Base-by-base conservation (phyloP, 2,888 invertebrate species). In the Eutolmus rufibarbis region DNA sequence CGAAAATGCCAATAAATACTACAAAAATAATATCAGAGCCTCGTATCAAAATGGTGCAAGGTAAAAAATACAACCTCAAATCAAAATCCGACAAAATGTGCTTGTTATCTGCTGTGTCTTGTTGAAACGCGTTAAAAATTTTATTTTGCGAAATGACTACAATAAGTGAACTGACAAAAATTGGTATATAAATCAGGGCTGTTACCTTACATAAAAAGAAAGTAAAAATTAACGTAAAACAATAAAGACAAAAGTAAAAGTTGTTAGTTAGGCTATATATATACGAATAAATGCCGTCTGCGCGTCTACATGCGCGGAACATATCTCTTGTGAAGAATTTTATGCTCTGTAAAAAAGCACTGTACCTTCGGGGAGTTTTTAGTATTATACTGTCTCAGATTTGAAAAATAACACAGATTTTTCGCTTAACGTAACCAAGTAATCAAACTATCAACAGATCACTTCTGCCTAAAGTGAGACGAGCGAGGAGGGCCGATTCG, bases 181-280 rank as follows among this genome's bases (percentile, higher is more conserved):
- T 66, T 84, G 66, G 66, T 84, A 28, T 66, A 66, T 84, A 66
- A 66, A 84, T 66, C 82, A 84, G 82, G 82, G 82, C 82, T 84
- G 82, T 84, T 84, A 84, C 43, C 82, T 66, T 46, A 81, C 31
- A 34, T 66, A 66, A 40, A 66, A 66, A 19, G 12, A 43, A 79
- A 40, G 43, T 23, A 12, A 66, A 66, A 66, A 23, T 66, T 66
- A 66, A 28, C 12, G 19, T 57, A 78, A 43, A 56, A 56, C 51
- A 81, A 57, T 57, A 57, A 82, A 34, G 34, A 82, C 7, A 84
- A 28, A 56, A 56, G 19, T 19, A 56, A 56, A 56, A 82, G 12
- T 40, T 46, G 40, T 40, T 84, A 84, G 82, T 66, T 84, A 84
- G 66, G 82, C 19, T 23, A 84, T 23, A 82, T 57, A 40, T 84